Evolutionary conservation across 2,797 vertebrate species (phyloP).

Genomic region (Protosalanx chinensis): DNA sequence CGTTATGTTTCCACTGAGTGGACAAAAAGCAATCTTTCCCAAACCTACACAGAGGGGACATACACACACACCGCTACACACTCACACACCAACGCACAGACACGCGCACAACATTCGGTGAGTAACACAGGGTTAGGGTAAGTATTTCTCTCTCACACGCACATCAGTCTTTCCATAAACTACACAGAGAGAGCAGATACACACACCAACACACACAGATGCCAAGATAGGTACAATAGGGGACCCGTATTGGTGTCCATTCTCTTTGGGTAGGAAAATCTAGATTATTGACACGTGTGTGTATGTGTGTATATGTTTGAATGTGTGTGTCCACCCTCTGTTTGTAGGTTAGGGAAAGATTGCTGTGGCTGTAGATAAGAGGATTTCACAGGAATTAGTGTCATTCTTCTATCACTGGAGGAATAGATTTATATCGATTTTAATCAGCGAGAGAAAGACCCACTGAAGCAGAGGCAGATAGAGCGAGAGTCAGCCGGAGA

Average conservation of each 20-base stretch:
- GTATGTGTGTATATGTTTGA: constrained; percentile 21
- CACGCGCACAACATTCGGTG: neutral
- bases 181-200: neutral
- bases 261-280: constrained; percentile 56
- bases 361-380: constrained; percentile 73
- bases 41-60: no score
- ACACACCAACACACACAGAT: constrained; percentile 8
- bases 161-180: no score
- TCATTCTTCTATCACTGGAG: constrained; percentile 72
- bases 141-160: no score
- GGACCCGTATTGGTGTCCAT: constrained; percentile 50
- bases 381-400: constrained; percentile 81
- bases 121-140: no score
- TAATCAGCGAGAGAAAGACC: constrained; percentile 66
- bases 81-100: neutral
- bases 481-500: constrained; percentile 13
- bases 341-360: constrained; percentile 78
- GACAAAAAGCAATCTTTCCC: no score
- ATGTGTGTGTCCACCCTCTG: constrained; percentile 32
- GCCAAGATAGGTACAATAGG: constrained; percentile 6
- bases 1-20: neutral
- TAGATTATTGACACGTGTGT: constrained; percentile 53
- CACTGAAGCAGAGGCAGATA: constrained; percentile 9
- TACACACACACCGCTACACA: neutral
- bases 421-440: constrained; percentile 77